These are phyloP conservation scores for Pachyramphus minor DNA, from an alignment of 2,113 vertebrate genomes.

Conservation along the genomic window DNA sequence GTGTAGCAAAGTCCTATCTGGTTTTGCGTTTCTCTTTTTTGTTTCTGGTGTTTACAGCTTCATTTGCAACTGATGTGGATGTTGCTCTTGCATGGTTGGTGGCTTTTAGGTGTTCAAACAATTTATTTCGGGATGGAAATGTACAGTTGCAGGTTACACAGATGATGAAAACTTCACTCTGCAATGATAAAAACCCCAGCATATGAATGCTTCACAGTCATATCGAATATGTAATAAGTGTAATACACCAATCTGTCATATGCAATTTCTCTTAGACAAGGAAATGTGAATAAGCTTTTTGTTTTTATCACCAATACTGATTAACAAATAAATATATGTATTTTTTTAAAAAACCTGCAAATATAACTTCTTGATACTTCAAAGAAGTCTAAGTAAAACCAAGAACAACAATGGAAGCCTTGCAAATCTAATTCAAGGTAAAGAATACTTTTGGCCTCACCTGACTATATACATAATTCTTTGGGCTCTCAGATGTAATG, in stretches of 20 bases:
- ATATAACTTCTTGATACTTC: background rate
- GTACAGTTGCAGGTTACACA: constrained; percentile 84
- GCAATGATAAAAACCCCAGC: background rate
- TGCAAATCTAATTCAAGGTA: background rate
- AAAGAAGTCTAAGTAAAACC: background rate
- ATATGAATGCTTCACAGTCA: background rate
- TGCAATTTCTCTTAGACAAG: background rate
- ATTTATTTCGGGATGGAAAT: constrained; percentile 91
- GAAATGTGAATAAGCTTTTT: background rate
- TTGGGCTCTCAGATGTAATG: background rate
- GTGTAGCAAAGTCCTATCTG: constrained; percentile 65
- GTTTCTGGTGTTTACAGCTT: constrained; percentile 60
- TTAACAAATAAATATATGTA: background rate
- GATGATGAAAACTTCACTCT: constrained; percentile 77
- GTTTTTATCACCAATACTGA: background rate
- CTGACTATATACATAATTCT: background rate
- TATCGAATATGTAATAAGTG: background rate
- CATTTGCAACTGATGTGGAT: constrained; percentile 22
- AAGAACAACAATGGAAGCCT: background rate
- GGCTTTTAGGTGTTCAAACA: constrained; percentile 91
- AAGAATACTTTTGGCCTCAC: background rate
- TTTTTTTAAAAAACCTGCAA: background rate
- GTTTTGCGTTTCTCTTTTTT: constrained; percentile 89
- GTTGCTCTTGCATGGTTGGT: constrained; percentile 84
- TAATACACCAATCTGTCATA: background rate